Base-by-base conservation (phyloP, 2,113 vertebrate genomes). In the Siniperca chuatsi region DNA sequence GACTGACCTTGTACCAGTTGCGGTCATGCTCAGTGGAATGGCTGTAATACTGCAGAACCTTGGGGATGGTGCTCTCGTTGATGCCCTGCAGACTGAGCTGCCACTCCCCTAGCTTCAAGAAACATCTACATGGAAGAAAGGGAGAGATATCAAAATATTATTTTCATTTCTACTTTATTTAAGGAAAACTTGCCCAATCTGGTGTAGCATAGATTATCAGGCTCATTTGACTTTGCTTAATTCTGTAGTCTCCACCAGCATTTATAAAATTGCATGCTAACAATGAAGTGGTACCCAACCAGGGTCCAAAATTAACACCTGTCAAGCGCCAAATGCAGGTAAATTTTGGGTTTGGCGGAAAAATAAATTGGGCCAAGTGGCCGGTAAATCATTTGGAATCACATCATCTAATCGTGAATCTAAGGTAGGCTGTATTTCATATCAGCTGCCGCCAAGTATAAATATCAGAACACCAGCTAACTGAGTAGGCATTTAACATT, bases 51-150 rank as follows among this genome's bases (percentile, higher is more conserved):
- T 99, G 98, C 75, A 99, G 89, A 46, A 99, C 98, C 29, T 98
- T 98, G 83, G 98, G 98, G 92, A 99, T 99, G 71, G 98, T 99
- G 91, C 98, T 98, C 92, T 99, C 98, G 0, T 99, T 99, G 95
- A 99, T 99, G 89, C 98, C 98, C 90, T 99, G 98, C 44, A 99
- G 96, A 90, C 96, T 99, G 79, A 99, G 97, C 94, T 99, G 98
- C 98, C 98, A 99, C 89, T 99, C 98, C 0, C 98, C 98, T 70
- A 99, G 94, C 44, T 99, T 99, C 93, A 99, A 94, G 91, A 99
- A 99, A 92, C 98, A 99, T 89, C 98, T 99, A 91, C 25, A 75
- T 15, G 64, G 71, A 87, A 4, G 40, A 72, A 55, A 78, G 20
- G 11, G 7, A 29, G 13, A 4, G 6, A 48, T 4, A 44, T 33